A percentile compares a stretch with the other conserved stretches of the same genome.
Conservation (phyloP, 2,113 vertebrate genomes). For the Pollimyrus isidori region DNA sequence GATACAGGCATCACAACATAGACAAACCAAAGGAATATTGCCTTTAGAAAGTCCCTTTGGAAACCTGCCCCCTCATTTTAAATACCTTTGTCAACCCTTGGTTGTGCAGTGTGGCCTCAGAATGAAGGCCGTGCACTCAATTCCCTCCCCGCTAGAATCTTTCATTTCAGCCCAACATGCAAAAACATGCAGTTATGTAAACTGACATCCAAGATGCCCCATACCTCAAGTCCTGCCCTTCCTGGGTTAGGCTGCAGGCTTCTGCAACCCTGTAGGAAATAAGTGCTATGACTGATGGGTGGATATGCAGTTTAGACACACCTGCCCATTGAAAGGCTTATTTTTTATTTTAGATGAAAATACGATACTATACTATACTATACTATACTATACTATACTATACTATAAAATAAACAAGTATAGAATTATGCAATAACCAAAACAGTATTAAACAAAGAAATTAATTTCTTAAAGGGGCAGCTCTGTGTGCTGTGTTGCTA, state of each 20-base stretch:
- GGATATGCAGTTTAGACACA: neutral
- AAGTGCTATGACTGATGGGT: neutral
- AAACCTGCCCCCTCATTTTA: slow-evolving; percentile 23
- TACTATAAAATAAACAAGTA: neutral
- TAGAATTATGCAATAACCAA: neutral
- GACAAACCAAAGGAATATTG: slow-evolving; percentile 9
- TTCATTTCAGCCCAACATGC: neutral
- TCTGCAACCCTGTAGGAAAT: neutral
- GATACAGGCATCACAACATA: neutral
- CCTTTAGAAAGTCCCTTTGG: slow-evolving; percentile 12
- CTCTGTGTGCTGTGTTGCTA: neutral
- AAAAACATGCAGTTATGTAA: neutral
- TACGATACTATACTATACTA: neutral
- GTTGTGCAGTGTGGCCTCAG: neutral
- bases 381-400: neutral
- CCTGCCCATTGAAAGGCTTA: neutral
- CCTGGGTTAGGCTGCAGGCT: neutral
- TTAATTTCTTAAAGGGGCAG: neutral
- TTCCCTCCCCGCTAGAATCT: neutral
- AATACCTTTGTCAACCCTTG: slow-evolving; percentile 5
- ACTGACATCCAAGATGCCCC: neutral
- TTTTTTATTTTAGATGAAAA: neutral
- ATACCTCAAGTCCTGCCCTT: neutral
- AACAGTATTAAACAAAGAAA: neutral
- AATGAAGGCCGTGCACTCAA: neutral